Evolutionary conservation across 2,888 invertebrate genomes (phyloP).

Genomic region (Leptogaster cylindrica): DNA sequence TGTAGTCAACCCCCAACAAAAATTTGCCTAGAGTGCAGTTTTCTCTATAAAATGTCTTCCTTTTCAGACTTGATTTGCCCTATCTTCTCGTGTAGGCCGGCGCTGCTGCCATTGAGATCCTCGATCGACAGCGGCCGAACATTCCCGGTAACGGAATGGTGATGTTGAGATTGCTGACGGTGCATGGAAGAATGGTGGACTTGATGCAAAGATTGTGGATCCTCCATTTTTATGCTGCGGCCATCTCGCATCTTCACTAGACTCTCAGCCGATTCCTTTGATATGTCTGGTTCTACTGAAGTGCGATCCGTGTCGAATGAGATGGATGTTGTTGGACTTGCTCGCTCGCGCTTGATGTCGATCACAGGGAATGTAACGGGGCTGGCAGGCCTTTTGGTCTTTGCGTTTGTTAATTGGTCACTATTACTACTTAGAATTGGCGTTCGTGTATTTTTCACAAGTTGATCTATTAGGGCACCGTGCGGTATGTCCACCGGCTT

Average conservation of each 20-base stretch:
- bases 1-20: constrained; percentile 45
- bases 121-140: constrained; percentile 46
- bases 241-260: constrained; percentile 48
- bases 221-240: constrained; percentile 44
- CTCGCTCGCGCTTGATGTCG: constrained; percentile 68
- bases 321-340: constrained; percentile 53
- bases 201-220: constrained; percentile 35
- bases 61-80: constrained; percentile 60
- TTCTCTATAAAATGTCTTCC: constrained; percentile 61
- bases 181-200: constrained; percentile 43
- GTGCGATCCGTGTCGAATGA: constrained; percentile 44
- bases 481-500: constrained; percentile 64
- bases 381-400: constrained; percentile 57
- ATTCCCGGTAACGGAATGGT: constrained; percentile 21
- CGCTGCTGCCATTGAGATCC: constrained; percentile 57
- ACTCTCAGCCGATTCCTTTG: constrained; percentile 48
- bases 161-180: constrained; percentile 47
- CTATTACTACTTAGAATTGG: constrained; percentile 37
- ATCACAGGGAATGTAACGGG: constrained; percentile 56
- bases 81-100: constrained; percentile 59
- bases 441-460: constrained; percentile 68
- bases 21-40: constrained; percentile 51
- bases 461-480: constrained; percentile 70
- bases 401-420: constrained; percentile 36
- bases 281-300: constrained; percentile 47